Conservation (phyloP, 2,113 vertebrate genomes). For the Gymnobelideus leadbeateri region DNA sequence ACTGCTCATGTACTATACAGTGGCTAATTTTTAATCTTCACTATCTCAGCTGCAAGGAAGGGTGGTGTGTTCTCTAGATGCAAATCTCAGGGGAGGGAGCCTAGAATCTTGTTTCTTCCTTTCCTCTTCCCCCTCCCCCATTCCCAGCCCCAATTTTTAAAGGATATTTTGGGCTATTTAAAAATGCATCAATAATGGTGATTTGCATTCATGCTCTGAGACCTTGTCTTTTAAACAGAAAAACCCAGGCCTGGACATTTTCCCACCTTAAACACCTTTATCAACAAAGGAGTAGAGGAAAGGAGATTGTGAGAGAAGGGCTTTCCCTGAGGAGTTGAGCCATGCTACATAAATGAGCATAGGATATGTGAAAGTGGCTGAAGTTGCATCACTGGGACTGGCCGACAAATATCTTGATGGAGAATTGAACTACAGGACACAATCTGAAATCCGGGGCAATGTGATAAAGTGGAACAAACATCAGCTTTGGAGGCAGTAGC, state of each 20-base stretch:
- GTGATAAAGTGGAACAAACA: background rate
- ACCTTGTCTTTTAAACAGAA: constrained; percentile 36
- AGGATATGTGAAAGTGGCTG: background rate
- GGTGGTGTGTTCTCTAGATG: constrained; percentile 77
- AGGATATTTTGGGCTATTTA: constrained; percentile 5
- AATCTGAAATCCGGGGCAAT: background rate
- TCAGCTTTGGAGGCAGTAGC: background rate
- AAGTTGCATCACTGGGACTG: background rate
- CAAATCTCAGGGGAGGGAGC: constrained; percentile 69
- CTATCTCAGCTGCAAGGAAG: constrained; percentile 74
- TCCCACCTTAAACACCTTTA: constrained; percentile 13
- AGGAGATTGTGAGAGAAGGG: background rate
- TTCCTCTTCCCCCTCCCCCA: background rate
- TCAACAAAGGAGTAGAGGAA: background rate
- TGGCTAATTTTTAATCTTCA: constrained; percentile 85
- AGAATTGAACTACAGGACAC: background rate
- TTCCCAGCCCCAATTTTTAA: constrained; percentile 29
- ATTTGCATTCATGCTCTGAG: constrained; percentile 6
- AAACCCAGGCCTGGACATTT: background rate
- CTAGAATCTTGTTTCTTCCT: constrained; percentile 15
- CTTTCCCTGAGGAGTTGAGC: background rate
- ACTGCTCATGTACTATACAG: constrained; percentile 82
- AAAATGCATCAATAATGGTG: background rate
- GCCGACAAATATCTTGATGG: constrained; percentile 27
- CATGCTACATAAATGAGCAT: constrained; percentile 1